Conservation (phyloP, 2,113 vertebrate genomes). For the Brachypteracias leptosomus region DNA sequence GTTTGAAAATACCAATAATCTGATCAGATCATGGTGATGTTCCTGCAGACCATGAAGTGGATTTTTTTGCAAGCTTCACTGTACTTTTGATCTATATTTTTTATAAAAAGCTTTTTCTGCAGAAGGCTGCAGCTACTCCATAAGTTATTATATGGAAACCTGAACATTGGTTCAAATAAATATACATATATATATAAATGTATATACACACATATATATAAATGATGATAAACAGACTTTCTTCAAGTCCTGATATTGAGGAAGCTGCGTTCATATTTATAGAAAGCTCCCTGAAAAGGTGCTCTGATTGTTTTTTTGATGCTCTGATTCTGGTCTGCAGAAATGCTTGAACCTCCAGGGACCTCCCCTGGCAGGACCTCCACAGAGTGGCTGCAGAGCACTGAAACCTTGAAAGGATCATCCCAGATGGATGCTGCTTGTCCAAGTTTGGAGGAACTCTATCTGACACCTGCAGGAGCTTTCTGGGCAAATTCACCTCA, state of each 20-base stretch:
- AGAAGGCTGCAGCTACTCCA: neutral
- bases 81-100: neutral
- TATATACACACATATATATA: too few species aligned
- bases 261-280: neutral
- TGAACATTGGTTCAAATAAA: neutral
- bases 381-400: neutral
- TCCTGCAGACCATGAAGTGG: neutral
- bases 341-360: neutral
- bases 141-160: neutral
- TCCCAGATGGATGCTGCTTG: accelerated
- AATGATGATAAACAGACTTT: neutral
- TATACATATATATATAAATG: too few species aligned
- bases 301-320: neutral
- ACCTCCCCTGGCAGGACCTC: neutral
- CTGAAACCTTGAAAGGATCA: neutral
- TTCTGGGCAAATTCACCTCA: neutral
- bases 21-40: neutral
- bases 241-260: neutral
- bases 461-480: neutral
- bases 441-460: neutral
- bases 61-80: neutral
- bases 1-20: conserved; percentile 3
- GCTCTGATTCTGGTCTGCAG: neutral
- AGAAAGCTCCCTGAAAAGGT: neutral
- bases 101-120: neutral